Percentiles rank a stretch among this genome's conserved stretches.
Evolutionary conservation across 2,888 invertebrate genomes (phyloP).

Genomic region (Xestia c-nigrum): DNA sequence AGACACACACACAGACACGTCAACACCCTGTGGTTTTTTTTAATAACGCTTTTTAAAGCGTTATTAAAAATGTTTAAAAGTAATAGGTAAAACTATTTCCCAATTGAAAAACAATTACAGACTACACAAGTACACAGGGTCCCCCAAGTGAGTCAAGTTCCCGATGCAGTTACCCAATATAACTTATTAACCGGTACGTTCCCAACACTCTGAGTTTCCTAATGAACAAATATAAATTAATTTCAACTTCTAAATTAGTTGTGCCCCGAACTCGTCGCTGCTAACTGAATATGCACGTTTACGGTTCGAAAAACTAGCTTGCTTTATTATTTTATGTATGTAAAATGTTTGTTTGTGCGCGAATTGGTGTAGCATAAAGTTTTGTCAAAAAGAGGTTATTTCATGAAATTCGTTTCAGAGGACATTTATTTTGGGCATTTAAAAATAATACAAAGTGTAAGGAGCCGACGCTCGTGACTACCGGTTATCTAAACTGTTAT

Average conservation of each 20-base stretch:
- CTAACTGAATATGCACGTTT: conserved; percentile 36
- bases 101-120: neutral
- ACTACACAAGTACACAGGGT: neutral
- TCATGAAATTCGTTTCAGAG: neutral
- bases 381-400: neutral
- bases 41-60: no score
- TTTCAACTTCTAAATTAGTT: conserved; percentile 44
- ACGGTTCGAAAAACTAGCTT: conserved; percentile 25
- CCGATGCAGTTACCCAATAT: neutral
- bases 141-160: neutral
- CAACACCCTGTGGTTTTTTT: no score
- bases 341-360: neutral
- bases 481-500: no score
- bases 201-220: conserved; percentile 21
- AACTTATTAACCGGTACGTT: neutral
- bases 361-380: neutral
- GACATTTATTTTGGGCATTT: neutral
- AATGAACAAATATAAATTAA: conserved; percentile 55
- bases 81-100: neutral
- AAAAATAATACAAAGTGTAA: no score
- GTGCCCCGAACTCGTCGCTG: conserved; percentile 24
- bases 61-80: neutral
- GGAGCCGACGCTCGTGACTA: no score
- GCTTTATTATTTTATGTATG: neutral
- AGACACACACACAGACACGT: no score